Conservation (phyloP, 2,113 vertebrate species). For the Eolophus roseicapilla region DNA sequence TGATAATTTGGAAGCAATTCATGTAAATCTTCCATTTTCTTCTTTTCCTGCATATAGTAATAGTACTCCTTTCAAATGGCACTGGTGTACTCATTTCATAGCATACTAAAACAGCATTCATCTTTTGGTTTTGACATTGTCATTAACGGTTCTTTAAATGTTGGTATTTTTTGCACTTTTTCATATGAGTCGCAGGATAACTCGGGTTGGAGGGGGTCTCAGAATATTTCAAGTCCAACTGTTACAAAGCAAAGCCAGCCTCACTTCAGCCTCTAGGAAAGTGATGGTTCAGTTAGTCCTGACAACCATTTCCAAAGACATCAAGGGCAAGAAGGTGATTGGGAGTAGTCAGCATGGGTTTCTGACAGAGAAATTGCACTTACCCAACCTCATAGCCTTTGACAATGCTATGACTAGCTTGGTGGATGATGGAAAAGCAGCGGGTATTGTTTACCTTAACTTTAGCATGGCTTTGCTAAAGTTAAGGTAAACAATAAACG, state of each 20-base stretch:
- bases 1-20: background rate
- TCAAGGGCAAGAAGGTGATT: background rate
- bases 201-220: background rate
- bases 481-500: too few relatives aligned
- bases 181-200: background rate
- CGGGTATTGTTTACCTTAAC: background rate
- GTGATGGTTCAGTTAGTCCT: background rate
- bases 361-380: background rate
- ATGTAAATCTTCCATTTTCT: background rate
- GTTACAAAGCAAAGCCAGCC: background rate
- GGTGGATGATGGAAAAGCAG: background rate
- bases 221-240: background rate
- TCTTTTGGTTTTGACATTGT: background rate
- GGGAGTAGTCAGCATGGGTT: background rate
- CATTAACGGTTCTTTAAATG: background rate
- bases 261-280: background rate
- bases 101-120: background rate
- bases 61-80: background rate
- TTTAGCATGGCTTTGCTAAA: background rate
- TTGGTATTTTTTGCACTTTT: background rate
- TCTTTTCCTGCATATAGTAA: fast-evolving
- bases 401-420: background rate
- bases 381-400: background rate
- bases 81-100: fast-evolving
- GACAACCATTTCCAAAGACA: background rate